phyloP scores from a whole-genome alignment of 92 coral and sea anemone genomes.

The Actinostola sp. region DNA sequence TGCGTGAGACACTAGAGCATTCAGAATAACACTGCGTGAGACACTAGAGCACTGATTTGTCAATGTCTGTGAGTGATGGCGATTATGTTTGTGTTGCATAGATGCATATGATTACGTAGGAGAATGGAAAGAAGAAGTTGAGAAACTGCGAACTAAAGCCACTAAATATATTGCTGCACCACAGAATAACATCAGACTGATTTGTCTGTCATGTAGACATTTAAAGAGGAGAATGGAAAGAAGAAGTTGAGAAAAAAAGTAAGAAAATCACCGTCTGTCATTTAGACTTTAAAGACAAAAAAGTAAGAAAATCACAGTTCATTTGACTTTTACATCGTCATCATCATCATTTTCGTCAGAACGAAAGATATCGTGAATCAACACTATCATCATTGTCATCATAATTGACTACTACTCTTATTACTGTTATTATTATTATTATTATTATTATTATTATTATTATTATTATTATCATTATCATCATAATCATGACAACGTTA shows the following conservation, averaged over 20 bases:
- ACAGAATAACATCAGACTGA: slow-evolving; percentile 10
- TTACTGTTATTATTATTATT: too few relatives aligned
- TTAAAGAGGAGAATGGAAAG: too few relatives aligned
- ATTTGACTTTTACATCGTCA: neutral
- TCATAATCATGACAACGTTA: too few relatives aligned
- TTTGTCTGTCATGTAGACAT: slow-evolving; percentile 1
- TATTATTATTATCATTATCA: too few relatives aligned
- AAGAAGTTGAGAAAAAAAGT: slow-evolving; percentile 25
- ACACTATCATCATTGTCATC: too few relatives aligned
- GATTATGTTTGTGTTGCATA: neutral
- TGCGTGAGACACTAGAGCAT: too few relatives aligned
- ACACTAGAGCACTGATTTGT: too few relatives aligned
- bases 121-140: slow-evolving; percentile 35
- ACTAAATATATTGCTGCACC: slow-evolving; percentile 3
- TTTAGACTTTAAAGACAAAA: neutral
- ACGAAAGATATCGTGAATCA: too few relatives aligned
- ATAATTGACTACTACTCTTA: too few relatives aligned
- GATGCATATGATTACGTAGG: slow-evolving; percentile 38
- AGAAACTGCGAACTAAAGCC: slow-evolving; percentile 32
- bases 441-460: too few relatives aligned
- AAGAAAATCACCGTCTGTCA: slow-evolving; percentile 12
- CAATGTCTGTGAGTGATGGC: too few relatives aligned
- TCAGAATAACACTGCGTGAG: too few relatives aligned
- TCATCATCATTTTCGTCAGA: neutral
- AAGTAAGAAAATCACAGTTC: neutral